phyloP scores from a whole-genome alignment of 1,140 invertebrate genomes.

The Archivesica marissinica region DNA sequence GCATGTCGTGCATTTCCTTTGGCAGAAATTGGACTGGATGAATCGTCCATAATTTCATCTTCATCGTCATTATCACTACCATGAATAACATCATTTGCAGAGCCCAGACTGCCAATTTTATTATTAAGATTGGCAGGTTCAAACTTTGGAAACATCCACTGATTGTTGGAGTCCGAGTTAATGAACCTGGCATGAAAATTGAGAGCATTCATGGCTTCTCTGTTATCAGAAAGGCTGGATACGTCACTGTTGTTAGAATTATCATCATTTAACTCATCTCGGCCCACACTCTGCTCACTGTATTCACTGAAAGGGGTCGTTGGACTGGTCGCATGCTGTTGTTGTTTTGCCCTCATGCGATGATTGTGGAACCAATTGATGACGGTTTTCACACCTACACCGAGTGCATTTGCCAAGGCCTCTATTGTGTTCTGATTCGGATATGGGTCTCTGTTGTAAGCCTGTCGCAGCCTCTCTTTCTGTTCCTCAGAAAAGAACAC shows the following conservation, averaged over 20 bases:
- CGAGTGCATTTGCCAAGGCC: slow-evolving; percentile 95
- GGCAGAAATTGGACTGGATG: slow-evolving; percentile 36
- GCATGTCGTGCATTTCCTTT: slow-evolving; percentile 48
- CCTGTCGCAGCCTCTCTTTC: slow-evolving; percentile 96
- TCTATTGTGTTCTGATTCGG: slow-evolving; percentile 98
- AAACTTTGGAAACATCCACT: slow-evolving; percentile 83
- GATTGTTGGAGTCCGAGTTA: slow-evolving; percentile 73
- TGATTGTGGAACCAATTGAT: slow-evolving; percentile 99
- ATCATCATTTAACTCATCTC: slow-evolving; percentile 76
- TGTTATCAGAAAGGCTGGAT: slow-evolving; percentile 80
- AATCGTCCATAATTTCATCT: slow-evolving; percentile 54
- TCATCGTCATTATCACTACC: slow-evolving; percentile 64
- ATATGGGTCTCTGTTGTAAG: slow-evolving; percentile 97
- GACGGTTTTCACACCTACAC: slow-evolving; percentile 97
- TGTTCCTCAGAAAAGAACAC: slow-evolving; percentile 99
- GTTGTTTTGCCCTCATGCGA: slow-evolving; percentile 96
- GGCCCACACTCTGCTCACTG: slow-evolving; percentile 35
- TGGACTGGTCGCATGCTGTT: slow-evolving; percentile 75
- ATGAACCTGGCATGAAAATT: slow-evolving; percentile 65
- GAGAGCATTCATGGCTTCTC: slow-evolving; percentile 48
- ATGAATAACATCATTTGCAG: slow-evolving; percentile 46
- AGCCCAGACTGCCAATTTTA: slow-evolving; percentile 59
- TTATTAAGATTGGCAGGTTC: slow-evolving; percentile 74
- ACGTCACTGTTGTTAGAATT: slow-evolving; percentile 82
- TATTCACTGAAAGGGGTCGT: slow-evolving; percentile 49